Percentiles rank a stretch among this genome's conserved stretches.
phyloP scores from a whole-genome alignment of 2,888 invertebrate species.

The Nymphalis urticae region DNA sequence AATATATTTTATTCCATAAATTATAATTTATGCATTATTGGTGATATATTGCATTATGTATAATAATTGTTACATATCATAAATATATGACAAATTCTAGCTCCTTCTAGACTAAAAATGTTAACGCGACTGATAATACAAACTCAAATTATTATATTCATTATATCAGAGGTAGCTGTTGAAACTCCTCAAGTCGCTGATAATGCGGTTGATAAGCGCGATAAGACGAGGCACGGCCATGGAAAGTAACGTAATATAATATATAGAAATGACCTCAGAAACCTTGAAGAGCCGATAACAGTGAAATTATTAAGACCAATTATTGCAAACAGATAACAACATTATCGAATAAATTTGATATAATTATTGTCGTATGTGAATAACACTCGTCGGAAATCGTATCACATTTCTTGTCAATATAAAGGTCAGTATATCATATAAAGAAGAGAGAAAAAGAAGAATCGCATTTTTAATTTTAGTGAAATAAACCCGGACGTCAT shows the following conservation, averaged over 20 bases:
- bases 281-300: constrained; percentile 50
- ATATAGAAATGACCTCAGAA: constrained; percentile 53
- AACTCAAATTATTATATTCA: constrained; percentile 33
- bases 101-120: constrained; percentile 28
- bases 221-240: constrained; percentile 40
- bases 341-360: constrained; percentile 6
- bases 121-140: constrained; percentile 25
- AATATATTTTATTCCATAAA: no score
- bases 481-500: no score
- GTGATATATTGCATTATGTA: no score
- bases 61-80: no score
- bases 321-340: constrained; percentile 26
- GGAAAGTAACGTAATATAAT: constrained; percentile 51
- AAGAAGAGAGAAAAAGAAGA: no score
- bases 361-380: background rate
- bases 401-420: background rate
- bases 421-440: background rate
- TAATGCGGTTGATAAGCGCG: constrained; percentile 38
- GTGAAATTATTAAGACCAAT: constrained; percentile 23
- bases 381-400: background rate
- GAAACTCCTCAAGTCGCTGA: constrained; percentile 39
- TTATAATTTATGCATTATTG: no score
- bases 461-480: no score
- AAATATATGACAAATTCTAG: no score
- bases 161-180: constrained; percentile 39